A percentile compares a stretch with the other conserved stretches of the same genome.
These are phyloP conservation scores for Anthophora plumipes DNA, from an alignment of 2,888 invertebrate species.

Conservation along the genomic window DNA sequence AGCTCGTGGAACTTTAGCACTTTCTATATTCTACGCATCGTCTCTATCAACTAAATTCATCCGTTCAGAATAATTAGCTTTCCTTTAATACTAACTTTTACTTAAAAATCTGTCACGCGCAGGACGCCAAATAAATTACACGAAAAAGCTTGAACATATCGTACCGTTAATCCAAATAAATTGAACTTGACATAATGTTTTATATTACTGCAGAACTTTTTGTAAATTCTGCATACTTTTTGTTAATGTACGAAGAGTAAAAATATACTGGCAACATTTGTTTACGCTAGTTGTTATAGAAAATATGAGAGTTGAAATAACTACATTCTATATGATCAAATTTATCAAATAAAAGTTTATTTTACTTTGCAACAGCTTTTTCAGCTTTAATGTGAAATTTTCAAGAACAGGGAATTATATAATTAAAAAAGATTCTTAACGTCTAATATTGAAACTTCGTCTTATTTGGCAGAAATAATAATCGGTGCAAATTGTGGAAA, in stretches of 20 bases:
- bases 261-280: no score
- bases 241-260: no score
- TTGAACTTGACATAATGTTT: background rate
- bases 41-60: conserved; percentile 29
- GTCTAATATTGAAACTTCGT: background rate
- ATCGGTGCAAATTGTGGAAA: background rate
- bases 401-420: background rate
- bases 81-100: conserved; percentile 25
- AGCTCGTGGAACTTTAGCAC: background rate
- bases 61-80: conserved; percentile 31
- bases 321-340: no score
- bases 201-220: no score
- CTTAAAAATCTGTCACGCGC: conserved; percentile 1
- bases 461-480: background rate
- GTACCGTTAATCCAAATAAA: background rate
- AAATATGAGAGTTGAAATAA: no score
- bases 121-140: conserved; percentile 12
- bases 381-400: background rate
- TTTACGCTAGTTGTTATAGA: no score
- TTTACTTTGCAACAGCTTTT: background rate
- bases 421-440: background rate
- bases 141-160: background rate
- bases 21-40: conserved; percentile 13
- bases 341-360: no score
- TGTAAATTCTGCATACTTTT: no score